These are phyloP conservation scores for Colletes gigas DNA, from an alignment of 1,140 invertebrate genomes.

Conservation along the genomic window DNA sequence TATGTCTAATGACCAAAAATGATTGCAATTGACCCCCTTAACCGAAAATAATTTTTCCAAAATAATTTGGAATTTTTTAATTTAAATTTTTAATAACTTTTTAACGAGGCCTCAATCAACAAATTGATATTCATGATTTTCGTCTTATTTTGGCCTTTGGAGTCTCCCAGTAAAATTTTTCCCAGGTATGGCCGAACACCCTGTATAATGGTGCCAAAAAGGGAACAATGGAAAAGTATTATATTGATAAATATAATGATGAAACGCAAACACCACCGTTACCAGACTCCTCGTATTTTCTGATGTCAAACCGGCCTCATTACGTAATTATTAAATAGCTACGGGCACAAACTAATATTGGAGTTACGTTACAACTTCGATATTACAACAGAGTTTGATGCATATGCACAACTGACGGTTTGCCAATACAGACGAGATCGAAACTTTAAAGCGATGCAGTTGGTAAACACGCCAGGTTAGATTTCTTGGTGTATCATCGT, in stretches of 20 bases:
- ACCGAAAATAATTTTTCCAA: too few species aligned
- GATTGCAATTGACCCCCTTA: too few species aligned
- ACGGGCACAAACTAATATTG: conserved; percentile 26
- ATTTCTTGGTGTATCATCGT: not conserved
- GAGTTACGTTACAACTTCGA: conserved; percentile 26
- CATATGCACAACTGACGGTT: conserved; percentile 12
- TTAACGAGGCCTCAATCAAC: too few species aligned
- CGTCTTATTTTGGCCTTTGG: too few species aligned
- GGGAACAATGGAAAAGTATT: not conserved
- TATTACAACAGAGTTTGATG: conserved; percentile 18
- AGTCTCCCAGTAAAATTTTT: too few species aligned
- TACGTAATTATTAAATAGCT: conserved; percentile 37
- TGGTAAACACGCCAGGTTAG: not conserved
- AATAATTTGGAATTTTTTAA: too few species aligned
- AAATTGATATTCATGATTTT: too few species aligned
- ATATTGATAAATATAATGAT: not conserved
- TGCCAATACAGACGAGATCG: conserved; percentile 1
- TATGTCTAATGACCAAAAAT: too few species aligned
- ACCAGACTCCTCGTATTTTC: not conserved
- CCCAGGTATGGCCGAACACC: too few species aligned
- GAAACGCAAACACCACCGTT: not conserved
- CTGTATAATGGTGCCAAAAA: too few species aligned
- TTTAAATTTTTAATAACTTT: too few species aligned
- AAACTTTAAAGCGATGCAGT: conserved; percentile 18
- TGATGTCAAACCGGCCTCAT: conserved; percentile 12